Evolutionary conservation across 2,888 invertebrate genomes (phyloP).

Genomic region (Epirrita christyi): DNA sequence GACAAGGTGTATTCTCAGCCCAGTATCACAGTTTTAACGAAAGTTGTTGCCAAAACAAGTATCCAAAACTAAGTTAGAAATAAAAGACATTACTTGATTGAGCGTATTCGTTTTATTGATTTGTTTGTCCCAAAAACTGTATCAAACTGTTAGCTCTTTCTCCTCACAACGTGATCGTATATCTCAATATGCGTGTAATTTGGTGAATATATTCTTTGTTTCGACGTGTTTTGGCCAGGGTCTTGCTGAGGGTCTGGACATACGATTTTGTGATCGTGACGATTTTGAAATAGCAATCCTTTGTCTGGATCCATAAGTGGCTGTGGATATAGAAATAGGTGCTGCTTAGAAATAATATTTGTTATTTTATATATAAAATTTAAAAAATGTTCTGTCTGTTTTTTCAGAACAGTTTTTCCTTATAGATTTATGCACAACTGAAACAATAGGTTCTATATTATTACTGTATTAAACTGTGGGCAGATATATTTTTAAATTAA

Average conservation of each 20-base stretch:
- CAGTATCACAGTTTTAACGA: constrained; percentile 5
- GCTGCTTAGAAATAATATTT: neutral
- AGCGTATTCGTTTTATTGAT: constrained; percentile 23
- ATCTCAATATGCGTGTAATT: constrained; percentile 90
- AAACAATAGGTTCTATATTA: no score
- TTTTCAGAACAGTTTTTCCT: no score
- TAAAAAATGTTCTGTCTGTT: no score
- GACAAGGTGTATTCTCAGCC: constrained; percentile 2
- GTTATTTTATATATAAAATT: neutral
- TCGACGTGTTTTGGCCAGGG: constrained; percentile 88
- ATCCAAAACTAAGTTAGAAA: constrained; percentile 15
- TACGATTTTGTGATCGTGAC: constrained; percentile 91
- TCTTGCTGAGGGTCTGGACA: constrained; percentile 87
- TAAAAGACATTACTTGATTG: constrained; percentile 36
- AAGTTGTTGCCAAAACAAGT: neutral
- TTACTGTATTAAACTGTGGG: no score
- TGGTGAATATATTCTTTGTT: constrained; percentile 86
- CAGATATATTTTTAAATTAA: no score
- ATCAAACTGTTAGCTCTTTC: constrained; percentile 65
- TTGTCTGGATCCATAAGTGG: constrained; percentile 88
- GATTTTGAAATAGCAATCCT: constrained; percentile 92
- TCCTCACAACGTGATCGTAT: constrained; percentile 91
- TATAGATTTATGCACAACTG: no score
- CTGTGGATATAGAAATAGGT: constrained; percentile 46
- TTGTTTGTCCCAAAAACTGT: neutral